A percentile compares a stretch with the other conserved stretches of the same genome.
These are phyloP conservation scores for Coregonus ussuriensis DNA, from an alignment of 2,797 vertebrate genomes.

Conservation along the genomic window DNA sequence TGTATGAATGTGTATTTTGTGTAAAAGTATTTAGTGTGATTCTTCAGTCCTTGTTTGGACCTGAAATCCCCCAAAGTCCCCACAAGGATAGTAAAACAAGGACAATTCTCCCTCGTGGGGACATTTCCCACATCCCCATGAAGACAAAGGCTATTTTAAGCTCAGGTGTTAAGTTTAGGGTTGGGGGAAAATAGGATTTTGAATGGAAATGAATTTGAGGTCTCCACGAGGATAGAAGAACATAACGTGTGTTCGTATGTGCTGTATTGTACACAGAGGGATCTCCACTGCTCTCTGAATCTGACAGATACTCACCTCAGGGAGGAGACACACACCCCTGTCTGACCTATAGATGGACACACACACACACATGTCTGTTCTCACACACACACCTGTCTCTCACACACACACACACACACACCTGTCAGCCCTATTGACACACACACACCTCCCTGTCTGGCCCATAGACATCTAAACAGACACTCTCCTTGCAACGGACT, in stretches of 20 bases:
- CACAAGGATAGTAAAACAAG: too few relatives aligned
- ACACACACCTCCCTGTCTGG: background rate
- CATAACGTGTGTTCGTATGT: background rate
- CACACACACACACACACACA: background rate
- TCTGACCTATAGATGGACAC: background rate
- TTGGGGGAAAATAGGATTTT: too few relatives aligned
- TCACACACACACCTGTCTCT: conserved; percentile 20
- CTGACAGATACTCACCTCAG: background rate
- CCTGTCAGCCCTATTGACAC: too few relatives aligned
- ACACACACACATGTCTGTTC: conserved; percentile 4
- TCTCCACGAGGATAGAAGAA: too few relatives aligned
- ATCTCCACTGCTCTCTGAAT: background rate
- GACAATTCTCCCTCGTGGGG: background rate
- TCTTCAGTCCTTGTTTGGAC: too few relatives aligned
- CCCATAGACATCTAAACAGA: conserved; percentile 1
- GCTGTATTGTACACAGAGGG: background rate
- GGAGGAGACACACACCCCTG: background rate
- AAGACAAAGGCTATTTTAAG: too few relatives aligned
- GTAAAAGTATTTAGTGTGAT: background rate
- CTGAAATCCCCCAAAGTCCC: too few relatives aligned
- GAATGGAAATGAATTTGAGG: too few relatives aligned
- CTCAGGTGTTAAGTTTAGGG: too few relatives aligned
- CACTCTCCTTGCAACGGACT: conserved; percentile 33
- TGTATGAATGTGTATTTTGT: conserved; percentile 33
- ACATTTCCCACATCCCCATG: too few relatives aligned